Evolutionary conservation across 2,888 invertebrate genomes (phyloP).

Genomic region (Leptinotarsa peninsularis): DNA sequence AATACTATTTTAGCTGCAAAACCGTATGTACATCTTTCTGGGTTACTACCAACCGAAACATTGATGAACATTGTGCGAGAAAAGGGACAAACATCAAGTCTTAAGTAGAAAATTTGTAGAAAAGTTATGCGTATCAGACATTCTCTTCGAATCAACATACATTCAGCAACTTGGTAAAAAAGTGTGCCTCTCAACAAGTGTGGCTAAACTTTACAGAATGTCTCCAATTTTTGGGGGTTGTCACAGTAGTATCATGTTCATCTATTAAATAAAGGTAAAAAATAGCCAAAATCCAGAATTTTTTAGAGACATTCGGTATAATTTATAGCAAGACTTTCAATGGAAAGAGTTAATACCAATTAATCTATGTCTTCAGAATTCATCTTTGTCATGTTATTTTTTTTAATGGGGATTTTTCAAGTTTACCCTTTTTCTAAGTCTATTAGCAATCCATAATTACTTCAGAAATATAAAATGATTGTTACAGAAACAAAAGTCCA

Average conservation of each 20-base stretch:
- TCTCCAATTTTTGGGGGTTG: background rate
- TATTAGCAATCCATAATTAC: too few species aligned
- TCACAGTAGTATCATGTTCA: background rate
- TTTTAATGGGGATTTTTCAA: background rate
- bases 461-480: background rate
- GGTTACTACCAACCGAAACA: constrained; percentile 45
- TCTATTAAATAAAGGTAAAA: background rate
- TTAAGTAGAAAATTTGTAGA: constrained; percentile 49
- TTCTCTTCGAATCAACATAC: constrained; percentile 9
- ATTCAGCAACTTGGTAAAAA: constrained; percentile 18
- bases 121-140: constrained; percentile 35
- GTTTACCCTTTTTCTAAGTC: background rate
- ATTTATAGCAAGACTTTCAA: too few species aligned
- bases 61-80: constrained; percentile 57
- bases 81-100: constrained; percentile 52
- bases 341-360: too few species aligned
- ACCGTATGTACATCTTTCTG: constrained; percentile 53
- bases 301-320: too few species aligned
- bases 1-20: constrained; percentile 59
- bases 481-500: background rate
- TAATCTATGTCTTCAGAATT: too few species aligned
- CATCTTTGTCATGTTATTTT: too few species aligned
- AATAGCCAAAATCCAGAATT: too few species aligned
- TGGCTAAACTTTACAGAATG: background rate
- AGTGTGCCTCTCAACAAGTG: constrained; percentile 4